Conservation (phyloP, 2,888 invertebrate species). For the Napeogenes inachia region DNA sequence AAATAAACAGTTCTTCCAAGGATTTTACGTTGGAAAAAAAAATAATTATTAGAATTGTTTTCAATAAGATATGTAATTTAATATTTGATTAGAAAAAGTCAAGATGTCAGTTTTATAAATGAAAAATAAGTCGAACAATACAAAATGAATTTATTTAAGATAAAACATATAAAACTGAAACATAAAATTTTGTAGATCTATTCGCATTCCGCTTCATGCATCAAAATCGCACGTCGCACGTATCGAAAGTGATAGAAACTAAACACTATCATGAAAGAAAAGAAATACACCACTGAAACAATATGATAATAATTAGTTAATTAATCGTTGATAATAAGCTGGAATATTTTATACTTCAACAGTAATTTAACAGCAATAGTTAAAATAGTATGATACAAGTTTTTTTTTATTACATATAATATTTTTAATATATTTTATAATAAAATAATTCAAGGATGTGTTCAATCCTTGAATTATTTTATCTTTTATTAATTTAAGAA, state of each 20-base stretch:
- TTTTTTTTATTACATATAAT: no score
- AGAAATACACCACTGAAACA: constrained; percentile 63
- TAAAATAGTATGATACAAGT: no score
- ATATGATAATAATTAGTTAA: constrained; percentile 5
- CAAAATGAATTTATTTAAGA: background rate
- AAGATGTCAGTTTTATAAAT: no score
- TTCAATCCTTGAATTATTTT: no score
- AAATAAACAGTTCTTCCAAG: background rate
- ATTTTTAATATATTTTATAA: no score
- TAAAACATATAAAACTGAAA: background rate
- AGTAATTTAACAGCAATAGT: no score
- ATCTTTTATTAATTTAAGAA: no score
- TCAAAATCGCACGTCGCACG: constrained; percentile 64
- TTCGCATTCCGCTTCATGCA: constrained; percentile 65
- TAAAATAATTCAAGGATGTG: no score
- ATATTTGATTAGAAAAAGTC: no score
- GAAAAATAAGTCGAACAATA: no score
- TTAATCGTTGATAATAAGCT: background rate
- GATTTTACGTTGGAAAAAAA: background rate
- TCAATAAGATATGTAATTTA: no score
- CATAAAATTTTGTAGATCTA: constrained; percentile 5
- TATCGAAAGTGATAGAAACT: constrained; percentile 72
- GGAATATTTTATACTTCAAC: no score
- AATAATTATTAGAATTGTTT: background rate
- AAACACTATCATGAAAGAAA: constrained; percentile 66